Conservation (phyloP, 2,888 invertebrate genomes). For the Ormyrus rosae region DNA sequence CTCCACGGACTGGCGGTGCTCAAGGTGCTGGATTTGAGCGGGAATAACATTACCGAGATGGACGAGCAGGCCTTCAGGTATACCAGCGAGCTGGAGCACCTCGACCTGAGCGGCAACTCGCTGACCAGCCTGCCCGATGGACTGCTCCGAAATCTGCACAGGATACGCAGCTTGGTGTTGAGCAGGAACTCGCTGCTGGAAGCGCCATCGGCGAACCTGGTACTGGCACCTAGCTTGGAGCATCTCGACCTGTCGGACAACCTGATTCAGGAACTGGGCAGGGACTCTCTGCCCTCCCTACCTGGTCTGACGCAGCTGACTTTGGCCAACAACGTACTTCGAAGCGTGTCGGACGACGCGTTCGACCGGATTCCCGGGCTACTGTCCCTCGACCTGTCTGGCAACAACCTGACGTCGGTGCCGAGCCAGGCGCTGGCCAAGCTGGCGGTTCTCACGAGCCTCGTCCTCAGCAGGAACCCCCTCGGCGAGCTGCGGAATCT, state of each 20-base stretch:
- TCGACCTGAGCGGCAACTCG: conserved; percentile 87
- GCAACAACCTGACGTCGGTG: conserved; percentile 88
- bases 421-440: conserved; percentile 87
- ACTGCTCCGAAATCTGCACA: conserved; percentile 83
- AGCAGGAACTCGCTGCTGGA: conserved; percentile 88
- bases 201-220: conserved; percentile 84
- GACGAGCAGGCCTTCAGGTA: conserved; percentile 87
- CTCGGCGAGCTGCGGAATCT: conserved; percentile 84
- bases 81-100: conserved; percentile 83
- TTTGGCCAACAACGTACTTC: conserved; percentile 86
- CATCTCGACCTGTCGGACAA: conserved; percentile 88
- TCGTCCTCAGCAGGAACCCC: conserved; percentile 88
- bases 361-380: conserved; percentile 86
- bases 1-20: conserved; percentile 85
- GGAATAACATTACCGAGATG: conserved; percentile 86
- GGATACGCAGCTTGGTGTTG: conserved; percentile 84
- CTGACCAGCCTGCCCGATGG: conserved; percentile 85
- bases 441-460: conserved; percentile 85
- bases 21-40: conserved; percentile 83
- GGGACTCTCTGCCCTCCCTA: conserved; percentile 84
- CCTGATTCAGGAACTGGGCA: conserved; percentile 84
- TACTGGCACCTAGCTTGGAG: conserved; percentile 82
- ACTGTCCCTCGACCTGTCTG: conserved; percentile 85
- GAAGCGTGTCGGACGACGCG: conserved; percentile 83
- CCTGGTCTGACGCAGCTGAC: conserved; percentile 84